Evolutionary conservation across 2,888 invertebrate species (phyloP), one percentile per base, ranked within the genome.

Genomic region (Leptothorax acervorum): DNA sequence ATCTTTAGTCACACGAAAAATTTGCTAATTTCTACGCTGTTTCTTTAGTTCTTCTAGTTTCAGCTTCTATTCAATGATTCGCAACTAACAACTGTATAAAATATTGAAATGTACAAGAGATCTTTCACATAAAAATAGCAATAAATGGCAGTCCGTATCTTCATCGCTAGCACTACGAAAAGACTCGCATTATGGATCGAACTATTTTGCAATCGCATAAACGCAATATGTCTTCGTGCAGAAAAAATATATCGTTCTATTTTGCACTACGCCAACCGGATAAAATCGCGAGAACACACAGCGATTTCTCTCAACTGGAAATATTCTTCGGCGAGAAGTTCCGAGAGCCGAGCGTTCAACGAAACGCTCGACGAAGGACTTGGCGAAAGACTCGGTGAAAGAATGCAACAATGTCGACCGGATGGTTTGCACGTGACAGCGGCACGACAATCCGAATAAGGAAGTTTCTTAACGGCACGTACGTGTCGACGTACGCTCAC

Each of bases 401-500:
- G 89, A 91, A 90, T 89, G 91, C 51, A 91, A 90, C 90, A 89
- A 85, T 90, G 90, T 91, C 75, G 85, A 81, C 89, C 85, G 91
- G 90, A 90, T 91, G 88, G 90, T 85, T 90, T 82, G 91, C 86
- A 89, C 91, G 91, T 90, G 91, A 90, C 91, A 88, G 88, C 74
- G 86, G 74, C 31, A 86, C 83, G 55, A 76, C 86, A 66, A 90
- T 88, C 89, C 91, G 75, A 89, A 85, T 87, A 91, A 91, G 91
- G 90, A 90, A 90, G 89, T 90, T 84, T 84, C 88, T 89, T 90
- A 89, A 89, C 88, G 85, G 90, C 90, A 88, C 89, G 90, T 90
- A 89, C 89, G 85, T 88, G 88, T 89, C 88, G 86, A 86, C 89
- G 85, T 89, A 89, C 89, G 83, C 84, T 88, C 85, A 86, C 86